These are phyloP conservation scores for Rhegmatorhina hoffmannsi DNA, from an alignment of 2,113 vertebrate species.

Conservation along the genomic window DNA sequence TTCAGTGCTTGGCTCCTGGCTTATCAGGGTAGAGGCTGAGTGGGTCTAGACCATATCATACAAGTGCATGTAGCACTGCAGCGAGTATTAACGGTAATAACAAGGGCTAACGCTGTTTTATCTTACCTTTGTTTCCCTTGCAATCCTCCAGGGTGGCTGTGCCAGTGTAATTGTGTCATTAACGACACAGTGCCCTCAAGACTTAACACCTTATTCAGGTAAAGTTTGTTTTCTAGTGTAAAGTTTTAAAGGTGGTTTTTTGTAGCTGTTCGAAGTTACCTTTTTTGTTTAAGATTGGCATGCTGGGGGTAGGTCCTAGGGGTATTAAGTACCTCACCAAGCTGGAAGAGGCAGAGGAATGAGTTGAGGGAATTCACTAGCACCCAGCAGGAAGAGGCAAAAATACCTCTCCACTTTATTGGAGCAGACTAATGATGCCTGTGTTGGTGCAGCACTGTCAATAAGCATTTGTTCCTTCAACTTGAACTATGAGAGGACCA, in stretches of 20 bases:
- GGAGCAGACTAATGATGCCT: neutral
- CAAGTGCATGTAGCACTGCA: neutral
- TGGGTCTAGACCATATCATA: neutral
- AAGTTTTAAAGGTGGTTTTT: neutral
- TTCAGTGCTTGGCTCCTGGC: neutral
- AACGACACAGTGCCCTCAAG: constrained; percentile 95
- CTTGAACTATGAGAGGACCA: neutral
- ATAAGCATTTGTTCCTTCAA: neutral
- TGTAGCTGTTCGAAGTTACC: neutral
- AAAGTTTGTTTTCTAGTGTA: neutral
- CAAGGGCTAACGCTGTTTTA: neutral
- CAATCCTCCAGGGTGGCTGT: constrained; percentile 88
- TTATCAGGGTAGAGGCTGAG: neutral
- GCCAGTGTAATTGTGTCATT: constrained; percentile 95
- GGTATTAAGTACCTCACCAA: neutral
- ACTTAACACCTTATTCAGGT: constrained; percentile 95
- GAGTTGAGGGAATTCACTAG: neutral
- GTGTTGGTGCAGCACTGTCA: neutral
- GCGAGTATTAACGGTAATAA: neutral
- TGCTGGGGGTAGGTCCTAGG: neutral
- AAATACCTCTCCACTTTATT: neutral
- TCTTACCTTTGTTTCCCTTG: neutral
- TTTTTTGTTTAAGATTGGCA: neutral
- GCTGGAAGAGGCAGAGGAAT: neutral
- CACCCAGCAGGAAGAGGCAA: neutral